These are phyloP conservation scores for Oreonectes daqikongensis DNA, from an alignment of 2,797 vertebrate genomes.

Conservation along the genomic window DNA sequence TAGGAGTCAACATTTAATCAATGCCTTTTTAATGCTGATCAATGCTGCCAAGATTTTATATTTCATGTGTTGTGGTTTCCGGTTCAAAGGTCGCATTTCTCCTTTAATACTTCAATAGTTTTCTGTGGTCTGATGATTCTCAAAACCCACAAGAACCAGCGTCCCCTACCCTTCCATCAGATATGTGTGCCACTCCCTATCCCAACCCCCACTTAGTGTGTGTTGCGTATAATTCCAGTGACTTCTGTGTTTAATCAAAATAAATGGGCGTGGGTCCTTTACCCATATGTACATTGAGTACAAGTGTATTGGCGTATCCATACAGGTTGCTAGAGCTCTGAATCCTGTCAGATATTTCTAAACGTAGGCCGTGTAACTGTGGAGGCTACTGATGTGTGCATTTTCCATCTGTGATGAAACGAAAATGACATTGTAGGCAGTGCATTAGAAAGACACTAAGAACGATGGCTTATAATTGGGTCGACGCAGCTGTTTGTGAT, in stretches of 20 bases:
- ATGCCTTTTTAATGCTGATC: slow-evolving; percentile 2
- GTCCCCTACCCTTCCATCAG: slow-evolving; percentile 22
- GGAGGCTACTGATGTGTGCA: slow-evolving; percentile 36
- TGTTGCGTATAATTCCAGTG: slow-evolving; percentile 28
- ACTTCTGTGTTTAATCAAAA: slow-evolving; percentile 35
- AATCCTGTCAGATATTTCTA: slow-evolving; percentile 14
- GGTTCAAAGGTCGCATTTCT: slow-evolving; percentile 7
- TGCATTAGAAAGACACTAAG: not conserved
- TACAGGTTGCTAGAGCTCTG: slow-evolving; percentile 13
- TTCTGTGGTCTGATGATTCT: slow-evolving; percentile 29
- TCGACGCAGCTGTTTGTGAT: slow-evolving; percentile 20
- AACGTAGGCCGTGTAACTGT: not conserved
- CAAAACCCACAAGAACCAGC: slow-evolving; percentile 48
- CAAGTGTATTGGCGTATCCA: not conserved
- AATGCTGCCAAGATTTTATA: not conserved
- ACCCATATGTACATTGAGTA: not conserved
- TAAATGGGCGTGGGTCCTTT: not conserved
- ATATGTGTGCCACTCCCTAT: slow-evolving; percentile 44
- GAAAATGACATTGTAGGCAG: slow-evolving; percentile 24
- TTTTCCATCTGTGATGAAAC: slow-evolving; percentile 34
- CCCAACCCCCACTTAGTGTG: slow-evolving; percentile 48
- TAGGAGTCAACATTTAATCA: not conserved
- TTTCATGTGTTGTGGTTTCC: not conserved
- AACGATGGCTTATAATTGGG: slow-evolving; percentile 21
- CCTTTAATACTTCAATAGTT: slow-evolving; percentile 1